Evolutionary conservation across 2,888 invertebrate genomes (phyloP).

Genomic region (Thelaira solivaga): DNA sequence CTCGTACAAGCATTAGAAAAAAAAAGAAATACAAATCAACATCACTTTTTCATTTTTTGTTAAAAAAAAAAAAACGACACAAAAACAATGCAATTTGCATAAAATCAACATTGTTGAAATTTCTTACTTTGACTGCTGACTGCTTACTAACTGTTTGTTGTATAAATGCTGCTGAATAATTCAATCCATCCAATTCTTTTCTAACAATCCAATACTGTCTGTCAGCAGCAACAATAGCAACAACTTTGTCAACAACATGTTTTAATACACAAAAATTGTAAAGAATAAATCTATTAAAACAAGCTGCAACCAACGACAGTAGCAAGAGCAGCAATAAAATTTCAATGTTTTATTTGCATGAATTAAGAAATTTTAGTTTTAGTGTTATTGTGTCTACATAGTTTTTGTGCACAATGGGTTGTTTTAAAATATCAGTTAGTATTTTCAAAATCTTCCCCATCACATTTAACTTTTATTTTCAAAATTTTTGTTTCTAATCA

Average conservation of each 20-base stretch:
- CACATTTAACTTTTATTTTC: too few species aligned
- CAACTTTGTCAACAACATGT: constrained; percentile 21
- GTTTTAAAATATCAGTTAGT: too few species aligned
- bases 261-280: constrained; percentile 19
- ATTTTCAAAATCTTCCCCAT: too few species aligned
- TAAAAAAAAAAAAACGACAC: constrained; percentile 8
- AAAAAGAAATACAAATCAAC: not conserved
- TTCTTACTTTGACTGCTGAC: constrained; percentile 42
- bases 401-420: constrained; percentile 6
- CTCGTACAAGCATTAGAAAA: too few species aligned
- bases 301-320: too few species aligned
- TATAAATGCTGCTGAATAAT: constrained; percentile 8
- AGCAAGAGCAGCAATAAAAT: constrained; percentile 17
- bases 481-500: too few species aligned
- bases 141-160: not conserved
- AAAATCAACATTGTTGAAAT: constrained; percentile 52
- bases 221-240: not conserved
- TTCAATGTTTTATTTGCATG: constrained; percentile 27
- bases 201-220: not conserved
- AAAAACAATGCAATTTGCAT: constrained; percentile 53
- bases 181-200: not conserved
- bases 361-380: constrained; percentile 23
- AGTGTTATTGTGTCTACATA: not conserved
- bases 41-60: not conserved
- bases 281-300: constrained; percentile 35